phyloP scores from a whole-genome alignment of 2,797 vertebrate genomes.

The Tamandua tetradactyla region DNA sequence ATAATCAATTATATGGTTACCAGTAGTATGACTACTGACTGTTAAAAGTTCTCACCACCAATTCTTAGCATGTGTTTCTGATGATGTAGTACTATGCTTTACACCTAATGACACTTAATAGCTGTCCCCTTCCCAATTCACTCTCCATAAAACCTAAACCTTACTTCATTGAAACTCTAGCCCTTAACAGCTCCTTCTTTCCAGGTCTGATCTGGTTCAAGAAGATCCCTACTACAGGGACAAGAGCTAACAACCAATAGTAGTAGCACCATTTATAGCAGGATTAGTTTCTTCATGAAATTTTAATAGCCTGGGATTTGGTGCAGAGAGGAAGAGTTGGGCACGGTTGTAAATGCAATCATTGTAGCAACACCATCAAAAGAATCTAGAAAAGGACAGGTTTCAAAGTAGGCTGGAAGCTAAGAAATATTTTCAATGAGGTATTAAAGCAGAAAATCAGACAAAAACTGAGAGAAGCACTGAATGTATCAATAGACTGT shows the following conservation, averaged over 20 bases:
- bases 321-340: not conserved
- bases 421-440: not conserved
- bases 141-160: not conserved
- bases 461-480: not conserved
- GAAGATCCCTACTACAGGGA: not conserved
- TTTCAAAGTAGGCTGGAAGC: not conserved
- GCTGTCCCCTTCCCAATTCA: not conserved
- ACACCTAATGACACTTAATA: not conserved
- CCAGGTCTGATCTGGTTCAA: not conserved
- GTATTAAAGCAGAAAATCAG: constrained; percentile 11
- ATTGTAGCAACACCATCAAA: not conserved
- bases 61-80: not conserved
- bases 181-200: not conserved
- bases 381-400: not conserved
- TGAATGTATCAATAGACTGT: not conserved
- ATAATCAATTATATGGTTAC: not conserved
- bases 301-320: not conserved
- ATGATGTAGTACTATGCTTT: not conserved
- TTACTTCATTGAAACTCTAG: not conserved
- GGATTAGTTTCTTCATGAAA: not conserved
- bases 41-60: not conserved
- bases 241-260: not conserved
- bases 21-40: not conserved
- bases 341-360: not conserved
- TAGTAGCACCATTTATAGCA: not conserved